These are phyloP conservation scores for Megamerina dolium DNA, from an alignment of 2,888 invertebrate species.

Conservation along the genomic window DNA sequence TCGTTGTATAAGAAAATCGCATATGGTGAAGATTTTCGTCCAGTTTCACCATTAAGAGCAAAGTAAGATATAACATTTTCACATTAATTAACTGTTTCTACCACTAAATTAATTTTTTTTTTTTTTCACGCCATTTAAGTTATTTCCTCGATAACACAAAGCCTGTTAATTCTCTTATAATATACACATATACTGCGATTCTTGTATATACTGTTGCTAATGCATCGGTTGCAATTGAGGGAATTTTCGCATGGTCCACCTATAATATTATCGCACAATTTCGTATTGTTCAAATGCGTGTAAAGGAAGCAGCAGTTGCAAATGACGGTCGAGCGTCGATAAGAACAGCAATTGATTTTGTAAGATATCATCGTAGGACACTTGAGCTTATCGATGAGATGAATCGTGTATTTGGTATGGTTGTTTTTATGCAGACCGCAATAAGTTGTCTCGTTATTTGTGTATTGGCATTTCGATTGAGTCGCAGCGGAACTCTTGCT, in stretches of 20 bases:
- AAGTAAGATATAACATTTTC: too few species aligned
- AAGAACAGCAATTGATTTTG: conserved; percentile 4
- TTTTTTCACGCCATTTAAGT: too few species aligned
- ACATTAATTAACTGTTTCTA: too few species aligned
- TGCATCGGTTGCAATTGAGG: conserved; percentile 16
- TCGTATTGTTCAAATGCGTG: too few species aligned
- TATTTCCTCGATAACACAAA: too few species aligned
- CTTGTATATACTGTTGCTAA: too few species aligned
- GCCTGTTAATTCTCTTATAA: conserved; percentile 7
- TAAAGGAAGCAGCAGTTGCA: too few species aligned
- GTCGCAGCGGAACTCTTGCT: conserved; percentile 7
- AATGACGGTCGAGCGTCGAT: too few species aligned
- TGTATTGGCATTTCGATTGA: conserved; percentile 16
- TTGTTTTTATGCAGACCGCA: conserved; percentile 17
- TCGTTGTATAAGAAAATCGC: too few species aligned
- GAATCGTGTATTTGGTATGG: conserved; percentile 13
- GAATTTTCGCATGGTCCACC: conserved; percentile 18
- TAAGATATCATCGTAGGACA: conserved; percentile 14
- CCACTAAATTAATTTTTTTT: too few species aligned
- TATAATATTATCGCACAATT: conserved; percentile 19
- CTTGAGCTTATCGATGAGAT: conserved; percentile 14
- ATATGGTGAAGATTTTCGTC: too few species aligned
- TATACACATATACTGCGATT: conserved; percentile 11
- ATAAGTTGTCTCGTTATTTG: conserved; percentile 17
- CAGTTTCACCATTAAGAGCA: too few species aligned